Percentiles rank a stretch among this genome's conserved stretches.
Evolutionary conservation across 2,888 invertebrate genomes (phyloP).

Genomic region (Octodonta nipae): DNA sequence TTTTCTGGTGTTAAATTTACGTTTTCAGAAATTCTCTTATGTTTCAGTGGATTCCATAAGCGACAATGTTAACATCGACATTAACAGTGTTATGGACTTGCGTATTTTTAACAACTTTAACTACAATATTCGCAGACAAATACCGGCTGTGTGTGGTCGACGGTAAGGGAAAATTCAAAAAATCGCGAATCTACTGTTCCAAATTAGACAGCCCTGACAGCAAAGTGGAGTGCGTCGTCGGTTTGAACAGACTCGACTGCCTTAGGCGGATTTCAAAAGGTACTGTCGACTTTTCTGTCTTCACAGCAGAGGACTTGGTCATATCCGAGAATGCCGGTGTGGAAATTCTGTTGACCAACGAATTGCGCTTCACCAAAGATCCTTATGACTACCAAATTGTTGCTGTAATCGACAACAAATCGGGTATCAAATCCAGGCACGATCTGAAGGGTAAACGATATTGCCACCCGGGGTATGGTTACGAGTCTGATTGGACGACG

Average conservation of each 20-base stretch:
- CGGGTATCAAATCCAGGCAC: constrained; percentile 45
- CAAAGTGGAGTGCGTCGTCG: constrained; percentile 57
- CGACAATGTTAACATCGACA: too few species aligned
- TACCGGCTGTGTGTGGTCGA: constrained; percentile 61
- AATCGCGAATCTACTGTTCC: constrained; percentile 50
- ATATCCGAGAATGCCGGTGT: constrained; percentile 54
- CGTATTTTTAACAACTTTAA: too few species aligned
- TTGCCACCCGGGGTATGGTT: constrained; percentile 72
- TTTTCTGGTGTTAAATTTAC: too few species aligned
- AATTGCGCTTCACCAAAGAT: constrained; percentile 45
- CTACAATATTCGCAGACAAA: too few species aligned
- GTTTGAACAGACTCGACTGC: constrained; percentile 67
- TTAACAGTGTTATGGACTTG: too few species aligned
- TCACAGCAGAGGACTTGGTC: constrained; percentile 74
- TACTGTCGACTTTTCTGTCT: constrained; percentile 70
- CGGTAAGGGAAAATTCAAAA: constrained; percentile 47
- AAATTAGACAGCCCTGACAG: constrained; percentile 43
- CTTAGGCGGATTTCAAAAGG: constrained; percentile 62
- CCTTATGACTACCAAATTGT: constrained; percentile 50
- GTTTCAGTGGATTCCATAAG: too few species aligned
- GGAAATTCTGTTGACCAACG: constrained; percentile 57
- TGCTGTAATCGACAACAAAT: constrained; percentile 49
- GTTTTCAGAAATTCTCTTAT: too few species aligned
- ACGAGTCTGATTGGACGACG: constrained; percentile 59
- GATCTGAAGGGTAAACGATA: constrained; percentile 55